A percentile compares a stretch with the other conserved stretches of the same genome.
Conservation (phyloP, 2,113 vertebrate genomes). For the Xenus cinereus region DNA sequence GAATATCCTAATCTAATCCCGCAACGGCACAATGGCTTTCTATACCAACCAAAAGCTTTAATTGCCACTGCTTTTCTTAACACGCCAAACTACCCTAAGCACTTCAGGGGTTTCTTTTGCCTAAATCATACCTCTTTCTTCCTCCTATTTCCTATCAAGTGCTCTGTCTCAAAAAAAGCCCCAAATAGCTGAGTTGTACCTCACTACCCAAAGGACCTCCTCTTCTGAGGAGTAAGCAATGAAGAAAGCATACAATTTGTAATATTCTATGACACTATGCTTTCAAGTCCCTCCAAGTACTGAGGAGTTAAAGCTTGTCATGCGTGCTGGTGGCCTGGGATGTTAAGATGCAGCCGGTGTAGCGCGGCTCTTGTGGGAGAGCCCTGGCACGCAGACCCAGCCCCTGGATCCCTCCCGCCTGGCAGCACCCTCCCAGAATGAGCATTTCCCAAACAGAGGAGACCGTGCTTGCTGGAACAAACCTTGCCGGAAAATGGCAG, state of each 20-base stretch:
- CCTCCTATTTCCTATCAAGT: background rate
- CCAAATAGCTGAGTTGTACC: background rate
- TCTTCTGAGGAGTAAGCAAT: background rate
- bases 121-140: conserved; percentile 34
- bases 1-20: conserved; percentile 17
- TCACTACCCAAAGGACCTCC: background rate
- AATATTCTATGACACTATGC: background rate
- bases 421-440: conserved; percentile 10
- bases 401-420: conserved; percentile 1
- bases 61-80: conserved; percentile 17
- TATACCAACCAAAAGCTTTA: conserved; percentile 11
- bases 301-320: background rate
- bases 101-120: conserved; percentile 3
- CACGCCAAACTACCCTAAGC: background rate
- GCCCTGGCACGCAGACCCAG: conserved; percentile 4
- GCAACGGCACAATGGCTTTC: conserved; percentile 8
- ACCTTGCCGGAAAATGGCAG: conserved; percentile 56
- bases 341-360: conserved; percentile 21
- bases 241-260: background rate
- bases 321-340: background rate
- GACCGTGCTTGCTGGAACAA: background rate
- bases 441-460: conserved; percentile 25
- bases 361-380: background rate
- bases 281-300: background rate
- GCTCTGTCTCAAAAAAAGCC: background rate